phyloP scores from a whole-genome alignment of 2,797 vertebrate species.

The Rhinatrema bivittatum region DNA sequence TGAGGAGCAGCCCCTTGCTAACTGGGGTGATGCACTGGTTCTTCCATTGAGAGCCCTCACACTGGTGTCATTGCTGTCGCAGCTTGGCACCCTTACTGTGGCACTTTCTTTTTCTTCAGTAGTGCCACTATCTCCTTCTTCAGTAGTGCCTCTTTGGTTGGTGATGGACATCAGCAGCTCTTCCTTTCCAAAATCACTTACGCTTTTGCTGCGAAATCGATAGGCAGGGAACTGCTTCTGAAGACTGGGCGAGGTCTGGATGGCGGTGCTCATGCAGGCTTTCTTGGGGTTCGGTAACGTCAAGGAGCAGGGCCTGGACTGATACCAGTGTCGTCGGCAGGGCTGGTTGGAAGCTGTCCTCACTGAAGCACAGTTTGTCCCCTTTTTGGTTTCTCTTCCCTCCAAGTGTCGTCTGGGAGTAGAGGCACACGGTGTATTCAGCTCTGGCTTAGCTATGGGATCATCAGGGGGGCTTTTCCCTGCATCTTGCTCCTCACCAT shows the following conservation, averaged over 20 bases:
- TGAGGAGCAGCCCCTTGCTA: constrained; percentile 8
- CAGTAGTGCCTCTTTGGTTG: neutral
- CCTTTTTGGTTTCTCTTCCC: constrained; percentile 11
- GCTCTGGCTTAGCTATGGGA: constrained; percentile 6
- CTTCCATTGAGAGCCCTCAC: rapidly evolving
- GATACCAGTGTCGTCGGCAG: constrained; percentile 55
- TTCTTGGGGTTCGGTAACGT: constrained; percentile 64
- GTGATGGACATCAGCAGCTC: neutral
- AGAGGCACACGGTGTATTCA: constrained; percentile 22
- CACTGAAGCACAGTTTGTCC: constrained; percentile 17
- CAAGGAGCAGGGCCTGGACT: constrained; percentile 54
- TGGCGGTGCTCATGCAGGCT: constrained; percentile 68
- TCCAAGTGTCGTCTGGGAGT: constrained; percentile 34
- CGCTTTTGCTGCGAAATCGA: constrained; percentile 52
- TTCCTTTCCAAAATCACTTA: constrained; percentile 44
- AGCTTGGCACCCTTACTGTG: too few relatives aligned
- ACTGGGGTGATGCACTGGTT: neutral
- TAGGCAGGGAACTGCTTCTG: constrained; percentile 54
- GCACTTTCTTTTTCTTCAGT: too few relatives aligned
- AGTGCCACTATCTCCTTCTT: neutral
- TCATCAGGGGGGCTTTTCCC: constrained; percentile 21
- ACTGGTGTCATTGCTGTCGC: neutral
- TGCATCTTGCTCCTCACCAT: constrained; percentile 42
- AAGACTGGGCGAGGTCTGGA: constrained; percentile 74
- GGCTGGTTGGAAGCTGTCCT: too few relatives aligned